Evolutionary conservation across 2,888 invertebrate genomes (phyloP).

Genomic region (Exocentrus adspersus): DNA sequence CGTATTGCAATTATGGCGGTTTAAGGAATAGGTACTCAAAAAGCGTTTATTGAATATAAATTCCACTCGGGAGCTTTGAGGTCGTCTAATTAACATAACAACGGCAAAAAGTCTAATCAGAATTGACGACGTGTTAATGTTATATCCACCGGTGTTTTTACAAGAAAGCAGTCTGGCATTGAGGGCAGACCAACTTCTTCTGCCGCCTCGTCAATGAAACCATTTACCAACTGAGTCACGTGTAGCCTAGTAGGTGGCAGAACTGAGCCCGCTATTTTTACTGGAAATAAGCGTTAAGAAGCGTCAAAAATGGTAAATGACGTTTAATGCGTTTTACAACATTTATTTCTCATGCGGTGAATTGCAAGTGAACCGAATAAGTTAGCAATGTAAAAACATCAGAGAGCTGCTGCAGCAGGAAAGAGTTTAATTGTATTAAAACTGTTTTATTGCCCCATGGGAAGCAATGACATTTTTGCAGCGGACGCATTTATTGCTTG

Average conservation of each 20-base stretch:
- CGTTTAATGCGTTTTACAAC: constrained; percentile 45
- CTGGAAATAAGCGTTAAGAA: constrained; percentile 46
- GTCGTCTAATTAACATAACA: constrained; percentile 23
- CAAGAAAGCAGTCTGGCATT: constrained; percentile 15
- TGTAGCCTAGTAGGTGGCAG: constrained; percentile 48
- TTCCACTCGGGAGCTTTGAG: not conserved
- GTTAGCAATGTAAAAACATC: not conserved
- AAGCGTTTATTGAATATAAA: not conserved
- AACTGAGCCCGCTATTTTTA: constrained; percentile 44
- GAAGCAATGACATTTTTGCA: not conserved
- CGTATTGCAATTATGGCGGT: not conserved
- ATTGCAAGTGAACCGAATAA: constrained; percentile 34
- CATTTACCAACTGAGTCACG: constrained; percentile 45
- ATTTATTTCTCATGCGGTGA: constrained; percentile 45
- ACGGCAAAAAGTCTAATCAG: constrained; percentile 25
- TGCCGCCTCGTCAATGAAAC: constrained; percentile 39
- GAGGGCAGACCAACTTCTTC: constrained; percentile 37
- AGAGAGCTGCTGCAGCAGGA: constrained; percentile 29
- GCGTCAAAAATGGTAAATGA: constrained; percentile 52
- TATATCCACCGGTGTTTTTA: constrained; percentile 29
- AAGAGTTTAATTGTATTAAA: constrained; percentile 34
- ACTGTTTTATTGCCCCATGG: constrained; percentile 30
- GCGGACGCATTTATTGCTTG: not conserved
- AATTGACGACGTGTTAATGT: constrained; percentile 42
- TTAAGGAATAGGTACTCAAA: not conserved